Base-by-base conservation (phyloP, 2,797 vertebrate genomes). In the Craterocephalus amniculus region DNA sequence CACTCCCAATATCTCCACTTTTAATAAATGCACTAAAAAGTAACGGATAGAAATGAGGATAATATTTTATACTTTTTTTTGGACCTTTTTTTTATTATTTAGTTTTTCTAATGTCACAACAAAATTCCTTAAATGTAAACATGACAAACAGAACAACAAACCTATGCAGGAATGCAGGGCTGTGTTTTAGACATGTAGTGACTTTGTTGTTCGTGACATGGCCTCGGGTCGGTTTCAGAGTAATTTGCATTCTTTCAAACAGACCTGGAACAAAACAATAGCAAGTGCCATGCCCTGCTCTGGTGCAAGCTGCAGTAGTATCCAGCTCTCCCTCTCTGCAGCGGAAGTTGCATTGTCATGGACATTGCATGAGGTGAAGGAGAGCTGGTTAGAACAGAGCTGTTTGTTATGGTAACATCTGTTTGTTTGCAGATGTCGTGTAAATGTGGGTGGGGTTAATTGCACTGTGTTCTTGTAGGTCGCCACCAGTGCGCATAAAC, bases 331-430 rank as follows among this genome's bases (percentile, higher is more conserved):
- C 76, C 63, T 43, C 76, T 72, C 43, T 70, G 62, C 69, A 63
- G 70, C 75, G 56, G 62, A 76, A 56, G 78, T 4, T 36, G 63
- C 77, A 87, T 92, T 92, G 89, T 93, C 87, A 91, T 89, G 77
- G 80, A 80, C 84, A 81, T 78, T 36, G 80, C 73, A 68, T 90
- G 88, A 87, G 79, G 75, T 16, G 38, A 57, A 34, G 70, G 56
- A 64, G 65, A 67, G 72, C 71, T 58, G 71, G 67, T 20, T 51
- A 4, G 67, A 70, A 80, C 80, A 74, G 74, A 81, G 72, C 71
- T 31, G 38, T 89, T 88, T 92, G 80, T 90, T 78, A 90, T 91
- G 83, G 67, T 90, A 91, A 91, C 85, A 51, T 64, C 56, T 38
- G 76, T 88, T 92, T 91, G 83, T 85, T 88, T 86, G 83, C 76